Evolutionary conservation across 2,113 vertebrate species (phyloP), one percentile per base, ranked within the genome.

Genomic region (Coreoperca whiteheadi): DNA sequence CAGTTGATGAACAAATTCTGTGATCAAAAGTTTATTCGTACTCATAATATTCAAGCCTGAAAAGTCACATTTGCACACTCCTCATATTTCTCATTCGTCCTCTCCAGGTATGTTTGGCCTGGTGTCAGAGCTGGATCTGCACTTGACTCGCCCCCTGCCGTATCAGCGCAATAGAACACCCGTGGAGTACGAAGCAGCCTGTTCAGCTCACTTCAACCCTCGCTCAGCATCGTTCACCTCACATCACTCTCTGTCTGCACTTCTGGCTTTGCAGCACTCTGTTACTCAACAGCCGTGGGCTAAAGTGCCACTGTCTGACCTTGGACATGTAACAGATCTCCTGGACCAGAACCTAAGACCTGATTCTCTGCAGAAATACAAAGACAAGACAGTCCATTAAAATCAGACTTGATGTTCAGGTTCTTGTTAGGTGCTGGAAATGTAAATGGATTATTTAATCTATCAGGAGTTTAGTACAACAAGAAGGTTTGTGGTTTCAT

Each of bases 91-190:
- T 41, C 32, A 54, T 70, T 74, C 14, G 14, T 61, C 79, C 74
- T 83, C 37, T 79, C 51, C 46, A 64, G 76, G 59, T 87, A 66
- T 63, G 82, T 87, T 87, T 79, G 54, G 85, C 85, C 61, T 0
- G 4, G 48, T 53, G 82, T 87, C 82, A 84, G 56, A 56, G 73
- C 30, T 68, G 78, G 56, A 48, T 77, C 54, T 80, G 83, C 81
- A 75, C 86, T 88, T 83, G 80, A 88, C 81, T 86, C 59, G 67
- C 82, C 84, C 80, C 74, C 76, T 94, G 94, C 90, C 64, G 0
- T 76, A 83, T 95, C 94, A 95, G 94, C 93, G 90, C 91, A 94
- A 95, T 90, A 85, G 82, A 92, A 94, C 87, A 93, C 94, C 88
- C 39, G 11, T 39, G 21, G 91, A 91, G 89, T 86, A 74, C 1